Evolutionary conservation across 2,797 vertebrate genomes (phyloP).

Genomic region (Poeciliopsis infans): DNA sequence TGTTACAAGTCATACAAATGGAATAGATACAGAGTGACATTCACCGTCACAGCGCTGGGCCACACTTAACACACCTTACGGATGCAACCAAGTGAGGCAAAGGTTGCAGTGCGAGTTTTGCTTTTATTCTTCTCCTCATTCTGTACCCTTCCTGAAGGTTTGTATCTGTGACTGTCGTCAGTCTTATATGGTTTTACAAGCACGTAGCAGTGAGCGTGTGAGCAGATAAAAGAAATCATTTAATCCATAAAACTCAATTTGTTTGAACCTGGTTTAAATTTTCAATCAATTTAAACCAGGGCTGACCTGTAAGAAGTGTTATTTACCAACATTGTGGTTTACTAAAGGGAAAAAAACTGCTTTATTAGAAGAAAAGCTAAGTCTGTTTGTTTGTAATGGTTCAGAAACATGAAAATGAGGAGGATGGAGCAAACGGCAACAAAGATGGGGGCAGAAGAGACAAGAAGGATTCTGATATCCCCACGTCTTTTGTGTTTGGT

Average conservation of each 20-base stretch:
- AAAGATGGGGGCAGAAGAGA: constrained; percentile 79
- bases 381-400: constrained; percentile 27
- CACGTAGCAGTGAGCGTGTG: too few species aligned
- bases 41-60: too few species aligned
- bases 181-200: too few species aligned
- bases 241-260: background rate
- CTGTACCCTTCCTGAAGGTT: too few species aligned
- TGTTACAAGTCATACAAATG: too few species aligned
- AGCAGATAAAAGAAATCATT: too few species aligned
- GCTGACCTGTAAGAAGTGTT: background rate
- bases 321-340: background rate
- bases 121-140: too few species aligned
- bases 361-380: background rate
- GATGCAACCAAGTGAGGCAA: too few species aligned
- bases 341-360: background rate
- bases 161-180: too few species aligned
- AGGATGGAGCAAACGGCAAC: constrained; percentile 63
- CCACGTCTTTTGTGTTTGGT: constrained; percentile 91
- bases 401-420: constrained; percentile 82
- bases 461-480: constrained; percentile 81
- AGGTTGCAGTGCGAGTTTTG: too few species aligned
- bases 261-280: background rate
- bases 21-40: too few species aligned
- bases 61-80: too few species aligned
- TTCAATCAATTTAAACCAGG: background rate